Base-by-base conservation (phyloP, 2,888 invertebrate genomes). In the Yponomeuta malinellus region DNA sequence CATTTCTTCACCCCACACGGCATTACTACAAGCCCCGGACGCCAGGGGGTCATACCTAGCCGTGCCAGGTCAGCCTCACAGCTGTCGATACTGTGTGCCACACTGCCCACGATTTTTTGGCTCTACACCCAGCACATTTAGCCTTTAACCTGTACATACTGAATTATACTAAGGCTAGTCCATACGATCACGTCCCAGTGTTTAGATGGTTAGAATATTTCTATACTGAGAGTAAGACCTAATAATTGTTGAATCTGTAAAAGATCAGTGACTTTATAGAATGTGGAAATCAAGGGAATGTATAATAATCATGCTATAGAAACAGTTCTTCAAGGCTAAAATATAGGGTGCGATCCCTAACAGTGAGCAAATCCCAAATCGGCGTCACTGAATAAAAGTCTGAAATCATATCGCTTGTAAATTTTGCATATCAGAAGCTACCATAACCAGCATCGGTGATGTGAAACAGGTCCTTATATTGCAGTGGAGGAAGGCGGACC, bases 1-100 rank as follows among this genome's bases (percentile, higher is more conserved):
- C 78, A 81, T 85, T 80, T 87, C 93, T 73, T 89, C 92, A 74
- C 88, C 93, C 75, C 90, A 93, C 81, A 90, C 89, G 72, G 93
- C 90, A 79, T 90, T 93, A 75, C 90, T 93, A 76, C 93, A 90
- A 78, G 90, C 91, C 73, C 80, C 86, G 75, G 94, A 94, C 83
- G 89, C 93, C 81, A 91, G 93, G 77, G 94, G 94, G 85, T 93
- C 93, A 78, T 94, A 94, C 83, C 87, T 94, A 82, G 93, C 94
- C 77, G 94, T 94, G 78, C 94, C 94, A 92, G 94, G 94, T 92
- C 84, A 90, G 89, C 80, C 15, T 59, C 15, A 12, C 15, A 15
- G 48, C 43, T 15, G 52, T 59, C 52, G 15, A 12, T 59, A 59
- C 52, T 59, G 52, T 59, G 12, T 59, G 52, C 52, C 52, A 59